Base-by-base conservation (phyloP, 2,113 vertebrate genomes). In the Tauraco erythrolophus region DNA sequence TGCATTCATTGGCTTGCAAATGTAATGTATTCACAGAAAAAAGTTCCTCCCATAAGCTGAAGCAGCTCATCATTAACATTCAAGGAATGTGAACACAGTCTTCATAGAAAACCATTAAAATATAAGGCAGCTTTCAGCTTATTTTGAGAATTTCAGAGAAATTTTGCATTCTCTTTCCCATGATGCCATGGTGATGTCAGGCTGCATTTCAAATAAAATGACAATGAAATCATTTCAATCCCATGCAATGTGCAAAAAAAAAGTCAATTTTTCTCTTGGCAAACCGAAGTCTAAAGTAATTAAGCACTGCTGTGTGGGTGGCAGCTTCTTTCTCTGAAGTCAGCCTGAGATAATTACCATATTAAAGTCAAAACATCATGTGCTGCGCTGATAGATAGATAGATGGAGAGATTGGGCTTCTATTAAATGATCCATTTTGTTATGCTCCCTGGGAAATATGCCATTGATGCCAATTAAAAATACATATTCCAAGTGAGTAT, bases 301-400 rank as follows among this genome's bases (percentile, higher is more conserved):
- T 98, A 99, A 98, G 98, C 98, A 98, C 97, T 97, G 98, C 98
- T 98, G 98, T 98, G 98, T 98, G 98, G 98, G 98, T 98, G 98
- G 97, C 97, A 98, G 98, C 97, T 98, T 98, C 98, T 98, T 98
- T 97, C 98, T 98, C 98, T 98, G 97, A 98, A 98, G 98, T 98
- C 98, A 98, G 98, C 94, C 98, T 97, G 98, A 98, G 98, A 98
- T 98, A 98, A 99, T 99, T 98, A 98, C 98, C 98, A 98, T 98
- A 98, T 98, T 99, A 98, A 98, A 98, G 98, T 98, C 98, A 98
- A 98, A 98, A 98, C 98, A 98, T 99, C 98, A 98, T 98, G 98
- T 98, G 98, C 98, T 94, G 95, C 41, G 58, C 96, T 98, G 98
- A 98, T 98, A 98, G 98, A 98, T 98, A 97, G 98, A 98, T 98